phyloP scores from a whole-genome alignment of 23 tunicate species.

The Botrylloides violaceus region DNA sequence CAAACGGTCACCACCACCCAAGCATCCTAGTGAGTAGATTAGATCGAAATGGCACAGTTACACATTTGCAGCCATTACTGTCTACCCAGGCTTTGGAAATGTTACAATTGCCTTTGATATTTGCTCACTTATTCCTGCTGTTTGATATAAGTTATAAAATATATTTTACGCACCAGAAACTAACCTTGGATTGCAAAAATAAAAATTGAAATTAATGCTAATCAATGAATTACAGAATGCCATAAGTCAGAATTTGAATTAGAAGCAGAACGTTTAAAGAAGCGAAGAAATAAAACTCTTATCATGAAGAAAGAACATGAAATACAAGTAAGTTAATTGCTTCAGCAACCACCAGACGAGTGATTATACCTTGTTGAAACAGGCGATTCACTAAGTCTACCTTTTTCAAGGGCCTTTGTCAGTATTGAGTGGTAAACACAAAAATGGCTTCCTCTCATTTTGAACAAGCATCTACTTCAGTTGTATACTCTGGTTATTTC shows the following conservation, averaged over 20 bases:
- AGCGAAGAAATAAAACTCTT: constrained; percentile 19
- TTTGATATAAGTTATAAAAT: too few species aligned
- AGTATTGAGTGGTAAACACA: neutral
- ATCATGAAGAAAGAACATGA: constrained; percentile 70
- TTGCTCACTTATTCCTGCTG: too few species aligned
- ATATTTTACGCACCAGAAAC: too few species aligned
- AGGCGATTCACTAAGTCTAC: neutral
- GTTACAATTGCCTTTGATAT: too few species aligned
- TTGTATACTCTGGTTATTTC: too few species aligned
- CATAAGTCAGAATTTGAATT: constrained; percentile 18
- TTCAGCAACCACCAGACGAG: too few species aligned
- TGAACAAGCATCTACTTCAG: neutral
- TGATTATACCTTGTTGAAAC: too few species aligned
- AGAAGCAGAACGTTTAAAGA: constrained; percentile 15
- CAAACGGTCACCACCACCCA: constrained; percentile 39
- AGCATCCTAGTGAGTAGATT: constrained; percentile 21
- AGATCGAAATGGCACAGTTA: too few species aligned
- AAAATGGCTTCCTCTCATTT: neutral
- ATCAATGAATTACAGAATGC: constrained; percentile 23
- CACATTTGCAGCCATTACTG: too few species aligned
- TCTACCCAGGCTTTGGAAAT: too few species aligned
- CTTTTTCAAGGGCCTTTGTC: neutral
- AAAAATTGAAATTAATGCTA: too few species aligned
- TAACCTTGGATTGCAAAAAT: too few species aligned
- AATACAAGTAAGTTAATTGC: constrained; percentile 50